Base-by-base conservation (phyloP, 92 coral and sea anemone species). In the Parazoanthus atlanticus region DNA sequence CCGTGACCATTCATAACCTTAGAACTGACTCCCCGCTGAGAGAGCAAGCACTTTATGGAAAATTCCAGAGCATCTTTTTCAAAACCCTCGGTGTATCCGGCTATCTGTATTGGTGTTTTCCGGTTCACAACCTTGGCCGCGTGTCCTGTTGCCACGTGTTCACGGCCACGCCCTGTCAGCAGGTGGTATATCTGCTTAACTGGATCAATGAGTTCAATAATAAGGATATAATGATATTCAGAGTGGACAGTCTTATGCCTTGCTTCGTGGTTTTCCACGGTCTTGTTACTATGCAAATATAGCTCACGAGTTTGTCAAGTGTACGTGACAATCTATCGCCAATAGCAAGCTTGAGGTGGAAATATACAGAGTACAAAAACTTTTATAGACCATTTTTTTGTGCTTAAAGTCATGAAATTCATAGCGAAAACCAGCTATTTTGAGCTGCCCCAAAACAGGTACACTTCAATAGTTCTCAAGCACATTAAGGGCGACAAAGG, bases 141-240 rank as follows among this genome's bases (percentile, higher is more conserved):
- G 80, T 15, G 10, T 21, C 5, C 76, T n/a, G 23, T n/a, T 82
- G 26, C 76, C 86, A 66, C 76, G 76, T 66, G 86, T 40, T 40
- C 4, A 82, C 29, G 64, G 21, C 86, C 86, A 82, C 86, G 76
- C 86, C 86, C 75, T 34, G 36, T n/a, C 76, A 65, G 75, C 76
- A 34, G 86, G 86, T 81, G 86, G 75, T 34, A 9, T 34, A 8
- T 32, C 8, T 82, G 76, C 16, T n/a, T 64, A 29, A 80, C 17
- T 17, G 64, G 43, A 73, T 30, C 76, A 71, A 71, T 28, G 76
- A 71, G 38, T 29, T 31, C 40, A 28, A 71, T 28, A 12, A 28
- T 30, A 28, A 13, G n/a, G 23, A 73, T 31, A 32, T 7, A 21
- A 31, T 73, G 21, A 23, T 30, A 33, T 8, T 33, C 78, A 3